These are phyloP conservation scores for Drosophila formosana DNA, from an alignment of 2,888 invertebrate species.

Conservation along the genomic window DNA sequence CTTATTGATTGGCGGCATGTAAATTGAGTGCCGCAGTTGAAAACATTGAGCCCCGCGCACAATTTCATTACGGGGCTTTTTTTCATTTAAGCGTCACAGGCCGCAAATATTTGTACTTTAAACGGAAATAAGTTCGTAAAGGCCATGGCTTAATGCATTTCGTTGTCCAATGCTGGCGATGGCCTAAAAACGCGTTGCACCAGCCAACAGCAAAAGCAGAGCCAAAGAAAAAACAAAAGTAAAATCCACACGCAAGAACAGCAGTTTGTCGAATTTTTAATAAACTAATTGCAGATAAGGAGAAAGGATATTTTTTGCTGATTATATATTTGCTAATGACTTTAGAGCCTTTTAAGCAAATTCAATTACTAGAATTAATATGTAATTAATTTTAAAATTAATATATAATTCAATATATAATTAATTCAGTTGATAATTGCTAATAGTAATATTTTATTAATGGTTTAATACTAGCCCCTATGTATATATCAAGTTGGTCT, in stretches of 20 bases:
- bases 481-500: too few species aligned
- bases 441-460: too few species aligned
- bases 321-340: too few species aligned
- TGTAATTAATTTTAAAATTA: too few species aligned
- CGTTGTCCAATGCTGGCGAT: slow-evolving; percentile 33
- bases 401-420: too few species aligned
- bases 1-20: slow-evolving; percentile 30
- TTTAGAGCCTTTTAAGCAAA: too few species aligned
- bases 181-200: slow-evolving; percentile 43
- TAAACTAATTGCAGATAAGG: slow-evolving; percentile 14
- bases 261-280: not conserved
- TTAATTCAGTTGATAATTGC: too few species aligned
- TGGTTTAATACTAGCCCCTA: too few species aligned
- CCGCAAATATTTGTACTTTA: slow-evolving; percentile 76
- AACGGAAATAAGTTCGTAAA: slow-evolving; percentile 54
- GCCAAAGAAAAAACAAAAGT: slow-evolving; percentile 17
- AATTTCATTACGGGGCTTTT: slow-evolving; percentile 71
- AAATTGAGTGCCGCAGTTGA: slow-evolving; percentile 55
- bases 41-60: slow-evolving; percentile 49
- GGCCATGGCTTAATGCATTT: slow-evolving; percentile 54
- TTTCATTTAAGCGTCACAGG: slow-evolving; percentile 50
- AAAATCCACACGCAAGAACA: not conserved
- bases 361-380: too few species aligned
- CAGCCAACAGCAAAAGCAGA: slow-evolving; percentile 10
- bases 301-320: not conserved